phyloP scores from a whole-genome alignment of 2,113 vertebrate genomes.

The Cephalopterus ornatus region DNA sequence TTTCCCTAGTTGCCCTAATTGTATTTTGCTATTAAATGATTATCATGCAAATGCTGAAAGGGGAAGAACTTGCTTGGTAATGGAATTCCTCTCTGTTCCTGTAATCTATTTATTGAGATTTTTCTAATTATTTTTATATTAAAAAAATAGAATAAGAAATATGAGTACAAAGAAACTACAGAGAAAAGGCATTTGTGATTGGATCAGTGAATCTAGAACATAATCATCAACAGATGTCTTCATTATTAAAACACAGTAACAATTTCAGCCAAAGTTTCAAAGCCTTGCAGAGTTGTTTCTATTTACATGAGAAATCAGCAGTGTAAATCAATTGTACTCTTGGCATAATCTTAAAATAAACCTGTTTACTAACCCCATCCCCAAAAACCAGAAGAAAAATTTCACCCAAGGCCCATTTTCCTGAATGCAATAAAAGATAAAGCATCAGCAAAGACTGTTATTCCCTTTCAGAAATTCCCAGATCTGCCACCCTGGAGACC shows the following conservation, averaged over 20 bases:
- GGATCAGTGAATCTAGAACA: constrained; percentile 39
- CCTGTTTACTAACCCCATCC: background rate
- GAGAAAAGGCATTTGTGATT: constrained; percentile 14
- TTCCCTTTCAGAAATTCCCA: background rate
- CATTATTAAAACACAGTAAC: constrained; percentile 38
- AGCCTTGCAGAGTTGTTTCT: constrained; percentile 4
- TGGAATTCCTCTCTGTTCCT: constrained; percentile 22
- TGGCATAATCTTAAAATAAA: background rate
- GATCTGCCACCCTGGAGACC: background rate
- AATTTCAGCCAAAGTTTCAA: constrained; percentile 33
- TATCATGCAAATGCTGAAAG: background rate
- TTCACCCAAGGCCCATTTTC: background rate
- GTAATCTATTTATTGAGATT: constrained; percentile 41
- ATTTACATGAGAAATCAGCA: constrained; percentile 30
- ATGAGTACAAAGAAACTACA: constrained; percentile 20
- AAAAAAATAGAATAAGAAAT: background rate
- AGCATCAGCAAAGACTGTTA: background rate
- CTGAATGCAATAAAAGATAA: background rate
- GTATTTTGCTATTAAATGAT: background rate
- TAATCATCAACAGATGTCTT: constrained; percentile 37
- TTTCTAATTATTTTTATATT: constrained; percentile 43
- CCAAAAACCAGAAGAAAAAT: background rate
- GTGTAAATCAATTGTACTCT: background rate
- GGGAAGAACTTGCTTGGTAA: background rate
- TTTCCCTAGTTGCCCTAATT: constrained; percentile 27